phyloP scores from a whole-genome alignment of 2,113 vertebrate genomes.

The Centropus bengalensis region DNA sequence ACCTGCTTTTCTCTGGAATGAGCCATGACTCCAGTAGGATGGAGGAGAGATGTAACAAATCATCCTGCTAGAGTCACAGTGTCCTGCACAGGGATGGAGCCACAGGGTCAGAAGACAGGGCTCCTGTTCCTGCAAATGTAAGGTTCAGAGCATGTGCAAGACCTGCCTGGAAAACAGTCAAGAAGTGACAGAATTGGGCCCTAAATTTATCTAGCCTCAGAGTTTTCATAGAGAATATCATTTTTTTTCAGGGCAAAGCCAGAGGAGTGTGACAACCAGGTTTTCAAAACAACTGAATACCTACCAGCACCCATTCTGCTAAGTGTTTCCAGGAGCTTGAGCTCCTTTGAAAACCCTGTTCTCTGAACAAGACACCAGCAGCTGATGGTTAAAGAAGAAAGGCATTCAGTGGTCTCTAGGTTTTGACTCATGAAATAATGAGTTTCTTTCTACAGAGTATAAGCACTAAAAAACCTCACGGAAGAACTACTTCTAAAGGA shows the following conservation, averaged over 20 bases:
- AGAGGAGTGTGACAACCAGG: background rate
- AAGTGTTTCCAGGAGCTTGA: background rate
- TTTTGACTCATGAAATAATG: background rate
- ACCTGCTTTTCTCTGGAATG: background rate
- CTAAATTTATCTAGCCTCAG: background rate
- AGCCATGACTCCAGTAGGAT: background rate
- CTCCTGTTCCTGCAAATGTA: background rate
- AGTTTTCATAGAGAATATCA: background rate
- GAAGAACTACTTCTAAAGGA: background rate
- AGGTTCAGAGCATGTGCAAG: background rate
- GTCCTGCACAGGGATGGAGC: background rate
- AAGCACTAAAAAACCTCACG: background rate
- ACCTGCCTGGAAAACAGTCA: background rate
- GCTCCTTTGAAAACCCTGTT: background rate
- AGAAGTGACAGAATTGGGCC: background rate
- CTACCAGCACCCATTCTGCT: background rate
- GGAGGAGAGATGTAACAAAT: background rate
- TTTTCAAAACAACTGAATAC: background rate
- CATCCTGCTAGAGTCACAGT: rapidly evolving
- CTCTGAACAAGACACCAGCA: background rate
- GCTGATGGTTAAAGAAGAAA: background rate
- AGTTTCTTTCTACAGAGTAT: background rate
- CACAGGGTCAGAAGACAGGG: background rate
- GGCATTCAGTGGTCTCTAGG: background rate
- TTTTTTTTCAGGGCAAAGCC: background rate